phyloP scores from a whole-genome alignment of 2,113 vertebrate species.

The Danionella cerebrum region DNA sequence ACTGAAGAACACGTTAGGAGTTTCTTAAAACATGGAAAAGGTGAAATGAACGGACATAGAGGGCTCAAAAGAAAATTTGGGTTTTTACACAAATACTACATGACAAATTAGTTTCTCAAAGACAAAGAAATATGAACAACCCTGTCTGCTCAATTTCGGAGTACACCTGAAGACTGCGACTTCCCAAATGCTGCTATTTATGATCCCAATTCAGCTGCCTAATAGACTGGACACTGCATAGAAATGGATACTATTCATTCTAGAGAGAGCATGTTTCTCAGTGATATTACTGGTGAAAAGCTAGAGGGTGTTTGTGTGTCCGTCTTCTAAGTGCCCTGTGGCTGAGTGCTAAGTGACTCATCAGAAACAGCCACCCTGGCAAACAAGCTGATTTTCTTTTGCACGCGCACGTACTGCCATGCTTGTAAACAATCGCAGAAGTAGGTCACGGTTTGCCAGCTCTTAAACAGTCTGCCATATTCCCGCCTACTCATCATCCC shows the following conservation, averaged over 20 bases:
- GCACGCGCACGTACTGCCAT: slow-evolving; percentile 49
- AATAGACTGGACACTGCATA: background rate
- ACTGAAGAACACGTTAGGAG: too few species aligned
- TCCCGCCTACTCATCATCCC: slow-evolving; percentile 29
- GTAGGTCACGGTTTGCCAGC: slow-evolving; percentile 54
- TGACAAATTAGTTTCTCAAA: too few species aligned
- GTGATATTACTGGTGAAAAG: background rate
- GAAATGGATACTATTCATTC: background rate
- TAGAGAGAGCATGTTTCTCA: background rate
- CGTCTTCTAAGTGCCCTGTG: background rate
- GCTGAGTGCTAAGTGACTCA: slow-evolving; percentile 49
- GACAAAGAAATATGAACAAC: too few species aligned
- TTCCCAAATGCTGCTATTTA: slow-evolving; percentile 4
- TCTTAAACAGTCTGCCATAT: slow-evolving; percentile 36
- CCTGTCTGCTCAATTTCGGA: too few species aligned
- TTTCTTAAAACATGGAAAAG: too few species aligned
- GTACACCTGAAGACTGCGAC: background rate
- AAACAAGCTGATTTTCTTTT: background rate
- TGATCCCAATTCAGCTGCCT: background rate
- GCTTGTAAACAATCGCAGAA: slow-evolving; percentile 48
- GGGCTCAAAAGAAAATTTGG: too few species aligned
- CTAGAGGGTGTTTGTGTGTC: background rate
- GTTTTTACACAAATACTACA: too few species aligned
- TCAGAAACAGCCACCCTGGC: slow-evolving; percentile 43
- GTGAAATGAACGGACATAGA: too few species aligned